A percentile compares a stretch with the other conserved stretches of the same genome.
These are phyloP conservation scores for Hemitrygon akajei DNA, from an alignment of 2,797 vertebrate genomes.

Conservation along the genomic window DNA sequence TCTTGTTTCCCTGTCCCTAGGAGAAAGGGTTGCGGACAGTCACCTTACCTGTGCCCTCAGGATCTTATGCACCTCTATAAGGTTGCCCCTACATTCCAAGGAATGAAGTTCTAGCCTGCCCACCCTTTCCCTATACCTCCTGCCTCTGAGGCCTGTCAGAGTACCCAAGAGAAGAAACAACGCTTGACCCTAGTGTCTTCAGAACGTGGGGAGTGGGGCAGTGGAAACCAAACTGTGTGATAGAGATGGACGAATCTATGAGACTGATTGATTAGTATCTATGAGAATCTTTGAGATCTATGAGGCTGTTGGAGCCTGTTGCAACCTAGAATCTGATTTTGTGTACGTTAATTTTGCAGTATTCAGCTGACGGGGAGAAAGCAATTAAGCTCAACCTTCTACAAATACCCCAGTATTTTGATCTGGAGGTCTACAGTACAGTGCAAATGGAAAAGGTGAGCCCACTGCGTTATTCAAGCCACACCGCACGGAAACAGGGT, in stretches of 20 bases:
- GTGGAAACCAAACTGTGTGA: background rate
- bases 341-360: conserved; percentile 57
- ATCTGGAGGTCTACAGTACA: conserved; percentile 56
- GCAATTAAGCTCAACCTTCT: conserved; percentile 64
- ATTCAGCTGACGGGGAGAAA: conserved; percentile 62
- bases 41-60: too few relatives aligned
- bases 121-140: too few relatives aligned
- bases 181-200: background rate
- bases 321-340: background rate
- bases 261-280: too few relatives aligned
- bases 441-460: conserved; percentile 64
- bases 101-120: too few relatives aligned
- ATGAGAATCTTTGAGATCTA: background rate
- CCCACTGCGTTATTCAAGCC: too few relatives aligned
- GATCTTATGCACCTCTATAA: too few relatives aligned
- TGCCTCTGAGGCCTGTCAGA: too few relatives aligned
- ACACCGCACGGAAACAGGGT: too few relatives aligned
- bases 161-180: background rate
- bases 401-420: conserved; percentile 77
- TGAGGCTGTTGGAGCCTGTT: too few relatives aligned
- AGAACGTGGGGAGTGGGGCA: background rate
- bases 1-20: too few relatives aligned
- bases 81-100: too few relatives aligned
- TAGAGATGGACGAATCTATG: background rate
- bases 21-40: too few relatives aligned